Evolutionary conservation across 2,797 vertebrate genomes (phyloP).

Genomic region (Platalea minor): DNA sequence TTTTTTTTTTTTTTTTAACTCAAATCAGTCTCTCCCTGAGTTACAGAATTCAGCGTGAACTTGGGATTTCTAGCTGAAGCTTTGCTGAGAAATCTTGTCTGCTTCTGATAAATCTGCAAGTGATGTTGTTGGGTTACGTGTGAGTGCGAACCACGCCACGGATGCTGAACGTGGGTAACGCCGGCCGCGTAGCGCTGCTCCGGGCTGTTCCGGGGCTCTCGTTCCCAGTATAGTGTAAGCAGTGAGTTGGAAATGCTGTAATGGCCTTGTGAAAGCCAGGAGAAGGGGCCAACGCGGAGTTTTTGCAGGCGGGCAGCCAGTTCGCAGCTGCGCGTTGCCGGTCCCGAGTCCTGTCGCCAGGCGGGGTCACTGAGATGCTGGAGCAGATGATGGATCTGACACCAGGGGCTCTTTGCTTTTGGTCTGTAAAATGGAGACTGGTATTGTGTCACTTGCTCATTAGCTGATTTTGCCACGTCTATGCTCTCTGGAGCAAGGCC

Average conservation of each 20-base stretch:
- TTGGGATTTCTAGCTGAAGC: not conserved
- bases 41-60: not conserved
- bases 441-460: not conserved
- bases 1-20: not conserved
- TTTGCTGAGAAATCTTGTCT: not conserved
- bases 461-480: not conserved
- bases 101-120: not conserved
- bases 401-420: not conserved
- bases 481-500: not conserved
- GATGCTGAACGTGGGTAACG: not conserved
- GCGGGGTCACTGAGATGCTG: not conserved
- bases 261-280: not conserved
- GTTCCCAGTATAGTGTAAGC: not conserved
- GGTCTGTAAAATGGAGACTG: not conserved
- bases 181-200: not conserved
- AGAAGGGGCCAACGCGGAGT: not conserved
- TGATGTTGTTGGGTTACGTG: not conserved
- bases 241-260: not conserved
- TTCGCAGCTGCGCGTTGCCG: not conserved
- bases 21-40: not conserved
- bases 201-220: not conserved
- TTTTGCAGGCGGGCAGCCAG: not conserved
- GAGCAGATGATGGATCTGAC: not conserved
- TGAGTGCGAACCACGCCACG: fast-evolving
- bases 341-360: not conserved